A percentile compares a stretch with the other conserved stretches of the same genome.
Evolutionary conservation across 2,113 vertebrate genomes (phyloP).

Genomic region (Actenoides hombroni): DNA sequence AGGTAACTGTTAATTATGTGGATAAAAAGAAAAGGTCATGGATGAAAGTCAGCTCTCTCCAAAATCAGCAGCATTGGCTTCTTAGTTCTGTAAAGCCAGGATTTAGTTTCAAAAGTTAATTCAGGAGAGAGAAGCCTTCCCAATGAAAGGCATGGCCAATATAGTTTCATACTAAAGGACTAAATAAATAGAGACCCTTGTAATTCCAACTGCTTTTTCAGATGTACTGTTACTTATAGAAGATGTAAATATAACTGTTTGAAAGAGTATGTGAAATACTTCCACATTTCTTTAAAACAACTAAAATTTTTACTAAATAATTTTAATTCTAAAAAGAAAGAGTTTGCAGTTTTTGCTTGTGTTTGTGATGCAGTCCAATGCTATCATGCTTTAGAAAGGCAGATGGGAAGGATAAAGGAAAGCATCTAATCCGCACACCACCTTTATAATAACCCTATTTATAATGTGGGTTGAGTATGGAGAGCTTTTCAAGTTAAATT

Average conservation of each 20-base stretch:
- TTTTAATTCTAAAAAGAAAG: not conserved
- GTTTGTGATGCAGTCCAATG: not conserved
- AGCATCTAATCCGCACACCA: not conserved
- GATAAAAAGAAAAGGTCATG: not conserved
- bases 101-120: not conserved
- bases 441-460: slow-evolving; percentile 41
- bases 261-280: not conserved
- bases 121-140: not conserved
- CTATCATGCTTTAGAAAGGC: not conserved
- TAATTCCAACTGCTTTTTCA: not conserved
- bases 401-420: not conserved
- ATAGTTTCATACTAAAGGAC: not conserved
- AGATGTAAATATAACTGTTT: not conserved
- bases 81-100: not conserved
- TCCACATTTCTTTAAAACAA: not conserved
- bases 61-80: not conserved
- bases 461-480: not conserved
- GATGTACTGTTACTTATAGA: not conserved
- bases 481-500: slow-evolving; percentile 51
- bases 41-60: not conserved
- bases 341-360: not conserved
- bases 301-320: not conserved
- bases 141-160: not conserved
- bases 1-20: not conserved
- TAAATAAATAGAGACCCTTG: not conserved